Evolutionary conservation across 1,140 invertebrate genomes (phyloP).

Genomic region (Aphaenogaster floridana): DNA sequence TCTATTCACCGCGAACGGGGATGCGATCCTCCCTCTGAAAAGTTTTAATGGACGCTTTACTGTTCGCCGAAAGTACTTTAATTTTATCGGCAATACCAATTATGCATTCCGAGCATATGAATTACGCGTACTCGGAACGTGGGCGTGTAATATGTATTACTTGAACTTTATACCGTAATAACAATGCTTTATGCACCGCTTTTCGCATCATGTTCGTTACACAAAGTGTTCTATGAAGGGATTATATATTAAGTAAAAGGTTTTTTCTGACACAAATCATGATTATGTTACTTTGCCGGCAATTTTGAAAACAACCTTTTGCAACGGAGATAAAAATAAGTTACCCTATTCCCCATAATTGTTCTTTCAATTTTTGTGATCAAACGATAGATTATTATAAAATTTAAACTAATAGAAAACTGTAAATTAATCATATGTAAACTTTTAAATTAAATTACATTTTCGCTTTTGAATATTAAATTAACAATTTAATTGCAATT

Average conservation of each 20-base stretch:
- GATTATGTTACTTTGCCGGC: background rate
- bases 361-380: slow-evolving; percentile 2
- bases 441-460: background rate
- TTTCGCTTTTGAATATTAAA: background rate
- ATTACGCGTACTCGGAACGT: slow-evolving; percentile 61
- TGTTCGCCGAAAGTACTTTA: slow-evolving; percentile 67
- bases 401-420: background rate
- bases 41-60: slow-evolving; percentile 74
- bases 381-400: background rate
- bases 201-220: slow-evolving; percentile 52
- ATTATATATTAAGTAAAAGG: slow-evolving; percentile 10
- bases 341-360: background rate
- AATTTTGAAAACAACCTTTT: background rate
- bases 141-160: slow-evolving; percentile 54
- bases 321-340: background rate
- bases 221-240: slow-evolving; percentile 10
- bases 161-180: slow-evolving; percentile 52
- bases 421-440: background rate
- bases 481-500: too few relatives aligned
- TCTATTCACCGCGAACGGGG: slow-evolving; percentile 57
- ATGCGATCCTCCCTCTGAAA: slow-evolving; percentile 55
- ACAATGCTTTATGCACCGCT: slow-evolving; percentile 49
- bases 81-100: slow-evolving; percentile 73
- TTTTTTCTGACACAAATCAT: background rate
- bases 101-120: slow-evolving; percentile 66